phyloP scores from a whole-genome alignment of 1,140 invertebrate species.

The Heterodera schachtii region DNA sequence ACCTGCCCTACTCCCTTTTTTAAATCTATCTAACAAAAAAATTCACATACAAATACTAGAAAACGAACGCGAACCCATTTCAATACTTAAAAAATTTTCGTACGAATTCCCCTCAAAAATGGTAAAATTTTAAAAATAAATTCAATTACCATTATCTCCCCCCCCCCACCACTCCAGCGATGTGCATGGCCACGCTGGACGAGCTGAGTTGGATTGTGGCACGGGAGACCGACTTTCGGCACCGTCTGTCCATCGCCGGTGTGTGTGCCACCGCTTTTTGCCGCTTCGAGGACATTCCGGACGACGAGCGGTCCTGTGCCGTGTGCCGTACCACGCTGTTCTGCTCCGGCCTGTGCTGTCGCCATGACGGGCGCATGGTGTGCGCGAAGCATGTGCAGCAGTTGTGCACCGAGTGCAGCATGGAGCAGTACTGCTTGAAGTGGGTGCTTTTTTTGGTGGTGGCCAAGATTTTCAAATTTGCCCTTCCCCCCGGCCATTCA shows the following conservation, averaged over 20 bases:
- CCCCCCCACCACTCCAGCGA: not conserved
- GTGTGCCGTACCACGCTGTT: slow-evolving; percentile 47
- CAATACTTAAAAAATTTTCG: no score
- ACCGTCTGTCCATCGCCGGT: slow-evolving; percentile 28
- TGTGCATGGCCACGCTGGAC: slow-evolving; percentile 48
- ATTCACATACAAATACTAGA: no score
- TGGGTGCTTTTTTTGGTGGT: no score
- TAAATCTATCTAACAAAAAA: no score
- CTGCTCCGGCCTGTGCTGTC: slow-evolving; percentile 44
- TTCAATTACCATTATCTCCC: not conserved
- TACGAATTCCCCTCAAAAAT: no score
- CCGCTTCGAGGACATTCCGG: slow-evolving; percentile 47
- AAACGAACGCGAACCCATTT: no score
- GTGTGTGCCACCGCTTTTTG: slow-evolving; percentile 39
- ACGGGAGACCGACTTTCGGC: slow-evolving; percentile 45
- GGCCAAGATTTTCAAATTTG: no score
- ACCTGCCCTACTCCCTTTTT: no score
- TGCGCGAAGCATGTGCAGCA: slow-evolving; percentile 44
- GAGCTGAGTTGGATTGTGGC: slow-evolving; percentile 40
- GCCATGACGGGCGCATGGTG: slow-evolving; percentile 37
- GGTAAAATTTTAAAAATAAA: not conserved
- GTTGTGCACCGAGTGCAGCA: slow-evolving; percentile 40
- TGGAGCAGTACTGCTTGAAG: slow-evolving; percentile 40
- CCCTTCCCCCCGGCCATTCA: no score
- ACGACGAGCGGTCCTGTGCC: slow-evolving; percentile 42